These are phyloP conservation scores for Apamea anceps DNA, from an alignment of 2,888 invertebrate species.

Conservation along the genomic window DNA sequence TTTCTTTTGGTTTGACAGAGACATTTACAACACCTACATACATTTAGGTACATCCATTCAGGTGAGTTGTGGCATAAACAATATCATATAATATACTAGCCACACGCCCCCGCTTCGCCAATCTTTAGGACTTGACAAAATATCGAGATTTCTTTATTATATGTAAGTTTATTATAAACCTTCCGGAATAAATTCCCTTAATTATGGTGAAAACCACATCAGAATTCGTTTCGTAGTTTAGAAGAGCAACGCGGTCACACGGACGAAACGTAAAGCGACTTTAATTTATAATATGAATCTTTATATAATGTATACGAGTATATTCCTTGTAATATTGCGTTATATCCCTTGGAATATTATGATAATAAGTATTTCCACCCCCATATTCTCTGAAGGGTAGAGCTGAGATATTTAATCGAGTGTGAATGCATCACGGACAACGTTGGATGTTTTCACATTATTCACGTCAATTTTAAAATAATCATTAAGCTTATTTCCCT, in stretches of 20 bases:
- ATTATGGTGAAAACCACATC: background rate
- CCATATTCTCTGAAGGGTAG: background rate
- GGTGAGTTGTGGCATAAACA: background rate
- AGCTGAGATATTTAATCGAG: conserved; percentile 22
- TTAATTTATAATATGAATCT: background rate
- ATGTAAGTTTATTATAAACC: background rate
- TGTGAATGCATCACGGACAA: conserved; percentile 33
- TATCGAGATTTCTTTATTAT: background rate
- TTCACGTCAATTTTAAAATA: conserved; percentile 35
- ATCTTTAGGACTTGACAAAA: background rate
- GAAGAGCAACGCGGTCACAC: background rate
- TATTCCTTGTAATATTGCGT: background rate
- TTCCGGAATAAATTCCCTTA: background rate
- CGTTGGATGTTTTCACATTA: conserved; percentile 8
- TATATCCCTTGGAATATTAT: conserved; percentile 1
- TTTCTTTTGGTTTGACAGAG: background rate
- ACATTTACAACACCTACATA: background rate
- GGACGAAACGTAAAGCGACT: background rate
- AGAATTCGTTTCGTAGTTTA: background rate
- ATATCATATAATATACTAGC: background rate
- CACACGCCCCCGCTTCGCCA: background rate
- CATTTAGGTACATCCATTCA: background rate
- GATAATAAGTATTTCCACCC: conserved; percentile 8
- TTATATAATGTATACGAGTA: background rate
- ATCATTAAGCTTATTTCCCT: conserved; percentile 44